A percentile compares a stretch with the other conserved stretches of the same genome.
These are phyloP conservation scores for Mastomys natalensis DNA, from an alignment of 2,113 vertebrate species.

Conservation along the genomic window DNA sequence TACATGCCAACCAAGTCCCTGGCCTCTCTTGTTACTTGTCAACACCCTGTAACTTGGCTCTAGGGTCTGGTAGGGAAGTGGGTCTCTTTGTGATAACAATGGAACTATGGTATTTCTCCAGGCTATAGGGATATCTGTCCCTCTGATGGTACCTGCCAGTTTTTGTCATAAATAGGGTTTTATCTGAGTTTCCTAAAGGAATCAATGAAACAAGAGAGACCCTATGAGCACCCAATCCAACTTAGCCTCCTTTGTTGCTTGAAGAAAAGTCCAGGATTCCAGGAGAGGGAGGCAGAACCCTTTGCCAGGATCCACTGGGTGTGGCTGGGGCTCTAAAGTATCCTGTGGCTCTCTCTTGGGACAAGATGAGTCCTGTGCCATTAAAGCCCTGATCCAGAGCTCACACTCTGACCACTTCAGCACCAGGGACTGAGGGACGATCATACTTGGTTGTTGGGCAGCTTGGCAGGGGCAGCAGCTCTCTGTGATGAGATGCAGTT, in stretches of 20 bases:
- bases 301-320: neutral
- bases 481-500: constrained; percentile 68
- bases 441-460: constrained; percentile 46
- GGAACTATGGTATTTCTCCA: neutral
- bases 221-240: neutral
- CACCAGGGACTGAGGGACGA: rapidly evolving
- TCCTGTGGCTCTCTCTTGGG: rapidly evolving
- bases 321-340: rapidly evolving
- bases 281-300: neutral
- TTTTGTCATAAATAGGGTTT: neutral
- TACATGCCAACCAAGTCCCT: neutral
- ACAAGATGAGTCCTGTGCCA: rapidly evolving
- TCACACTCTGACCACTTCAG: neutral
- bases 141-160: neutral
- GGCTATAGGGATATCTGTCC: neutral
- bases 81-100: too few species aligned
- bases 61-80: neutral
- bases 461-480: neutral
- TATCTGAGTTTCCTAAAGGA: neutral
- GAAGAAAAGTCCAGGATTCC: neutral
- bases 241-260: rapidly evolving
- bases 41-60: neutral
- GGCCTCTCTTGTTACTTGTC: neutral
- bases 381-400: rapidly evolving
- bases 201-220: neutral